phyloP scores from a whole-genome alignment of 37 sponge, comb jelly and placozoan genomes.

The Chondrosia reniformis region DNA sequence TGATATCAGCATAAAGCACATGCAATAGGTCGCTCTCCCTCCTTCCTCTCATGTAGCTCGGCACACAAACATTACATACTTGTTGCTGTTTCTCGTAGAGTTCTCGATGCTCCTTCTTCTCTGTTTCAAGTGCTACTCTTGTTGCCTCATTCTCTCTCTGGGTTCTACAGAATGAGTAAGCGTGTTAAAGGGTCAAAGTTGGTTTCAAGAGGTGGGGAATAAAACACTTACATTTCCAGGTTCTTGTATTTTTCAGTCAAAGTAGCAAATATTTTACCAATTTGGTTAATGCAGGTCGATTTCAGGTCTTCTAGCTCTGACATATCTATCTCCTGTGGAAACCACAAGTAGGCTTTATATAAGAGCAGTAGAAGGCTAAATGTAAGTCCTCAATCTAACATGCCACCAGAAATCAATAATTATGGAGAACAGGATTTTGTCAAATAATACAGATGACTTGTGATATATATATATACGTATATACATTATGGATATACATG shows the following conservation, averaged over 20 bases:
- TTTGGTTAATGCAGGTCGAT: conserved; percentile 13
- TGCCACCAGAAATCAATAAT: too few relatives aligned
- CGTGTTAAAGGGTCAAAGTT: background rate
- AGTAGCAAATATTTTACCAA: conserved; percentile 63
- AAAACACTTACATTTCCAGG: conserved; percentile 48
- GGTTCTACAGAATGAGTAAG: conserved; percentile 20
- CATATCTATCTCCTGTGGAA: conserved; percentile 32
- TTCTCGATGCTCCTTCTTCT: conserved; percentile 45
- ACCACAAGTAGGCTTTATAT: too few relatives aligned
- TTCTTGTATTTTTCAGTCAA: conserved; percentile 42
- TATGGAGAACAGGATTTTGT: too few relatives aligned
- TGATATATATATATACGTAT: too few relatives aligned
- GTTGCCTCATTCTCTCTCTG: conserved; percentile 36
- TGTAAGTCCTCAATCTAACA: too few relatives aligned
- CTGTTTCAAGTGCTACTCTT: conserved; percentile 55
- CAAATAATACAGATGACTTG: too few relatives aligned
- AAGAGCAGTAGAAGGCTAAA: too few relatives aligned
- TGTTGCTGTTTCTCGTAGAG: conserved; percentile 67
- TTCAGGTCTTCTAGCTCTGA: conserved; percentile 57
- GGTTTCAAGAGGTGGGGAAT: background rate
- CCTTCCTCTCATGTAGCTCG: background rate
- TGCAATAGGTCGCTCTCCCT: background rate
- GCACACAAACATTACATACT: conserved; percentile 10
- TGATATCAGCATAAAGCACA: too few relatives aligned
- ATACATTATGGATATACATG: too few relatives aligned